phyloP scores from a whole-genome alignment of 2,113 vertebrate species.

The Himantopus leucocephalus region DNA sequence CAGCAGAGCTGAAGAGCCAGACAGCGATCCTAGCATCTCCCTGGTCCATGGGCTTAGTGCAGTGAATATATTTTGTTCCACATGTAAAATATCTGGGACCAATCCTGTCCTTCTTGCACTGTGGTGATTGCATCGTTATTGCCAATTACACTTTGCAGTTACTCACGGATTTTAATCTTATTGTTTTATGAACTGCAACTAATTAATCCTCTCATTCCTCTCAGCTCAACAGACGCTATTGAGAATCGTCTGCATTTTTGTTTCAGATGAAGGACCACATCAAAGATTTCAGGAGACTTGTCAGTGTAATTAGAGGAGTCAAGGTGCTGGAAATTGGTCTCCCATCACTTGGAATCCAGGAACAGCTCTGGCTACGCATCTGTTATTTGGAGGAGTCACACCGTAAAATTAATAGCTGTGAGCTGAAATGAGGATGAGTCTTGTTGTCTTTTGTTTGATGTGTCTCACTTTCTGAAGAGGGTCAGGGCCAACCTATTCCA shows the following conservation, averaged over 20 bases:
- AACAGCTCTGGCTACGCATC: background rate
- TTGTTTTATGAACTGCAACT: conserved; percentile 65
- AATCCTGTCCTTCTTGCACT: background rate
- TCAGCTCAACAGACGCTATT: background rate
- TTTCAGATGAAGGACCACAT: conserved; percentile 39
- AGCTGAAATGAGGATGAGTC: conserved; percentile 38
- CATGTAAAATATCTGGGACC: background rate
- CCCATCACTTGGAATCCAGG: conserved; percentile 10
- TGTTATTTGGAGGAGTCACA: conserved; percentile 38
- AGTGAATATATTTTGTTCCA: background rate
- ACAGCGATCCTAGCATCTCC: background rate
- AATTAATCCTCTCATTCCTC: conserved; percentile 60
- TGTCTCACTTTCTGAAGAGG: conserved; percentile 41
- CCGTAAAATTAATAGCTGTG: conserved; percentile 56
- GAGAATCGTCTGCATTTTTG: conserved; percentile 28
- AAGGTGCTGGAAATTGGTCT: conserved; percentile 50
- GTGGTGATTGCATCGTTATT: background rate
- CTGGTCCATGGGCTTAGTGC: background rate
- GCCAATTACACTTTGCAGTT: conserved; percentile 27
- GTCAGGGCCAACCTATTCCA: conserved; percentile 47
- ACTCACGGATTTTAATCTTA: conserved; percentile 49
- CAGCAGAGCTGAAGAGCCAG: background rate
- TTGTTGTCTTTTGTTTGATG: conserved; percentile 59
- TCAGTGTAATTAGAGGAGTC: conserved; percentile 53
- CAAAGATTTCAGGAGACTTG: conserved; percentile 34